Percentiles rank a stretch among this genome's conserved stretches.
phyloP scores from a whole-genome alignment of 1,140 invertebrate species.

The Nymphalis io region DNA sequence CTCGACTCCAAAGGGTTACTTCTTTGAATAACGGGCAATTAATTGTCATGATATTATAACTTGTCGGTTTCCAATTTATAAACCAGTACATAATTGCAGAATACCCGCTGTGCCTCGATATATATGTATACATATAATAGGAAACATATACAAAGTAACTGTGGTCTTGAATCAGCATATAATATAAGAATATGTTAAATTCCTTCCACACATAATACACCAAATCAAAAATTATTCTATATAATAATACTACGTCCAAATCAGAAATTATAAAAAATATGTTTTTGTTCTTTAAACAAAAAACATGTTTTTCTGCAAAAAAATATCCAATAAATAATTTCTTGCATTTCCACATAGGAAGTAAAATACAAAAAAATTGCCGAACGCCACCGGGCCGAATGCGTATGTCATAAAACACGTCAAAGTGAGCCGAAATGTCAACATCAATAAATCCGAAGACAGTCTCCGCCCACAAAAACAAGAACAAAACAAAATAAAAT shows the following conservation, averaged over 20 bases:
- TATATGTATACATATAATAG: neutral
- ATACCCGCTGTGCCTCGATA: slow-evolving; percentile 7
- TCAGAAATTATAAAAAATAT: neutral
- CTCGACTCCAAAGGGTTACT: slow-evolving; percentile 55
- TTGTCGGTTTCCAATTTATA: slow-evolving; percentile 33
- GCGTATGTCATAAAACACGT: slow-evolving; percentile 57
- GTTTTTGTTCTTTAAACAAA: neutral
- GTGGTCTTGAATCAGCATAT: neutral
- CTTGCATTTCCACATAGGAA: slow-evolving; percentile 22
- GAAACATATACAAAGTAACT: neutral
- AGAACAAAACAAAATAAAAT: slow-evolving; percentile 74
- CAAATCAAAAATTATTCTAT: too few species aligned
- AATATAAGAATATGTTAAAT: too few species aligned
- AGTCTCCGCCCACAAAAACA: slow-evolving; percentile 55
- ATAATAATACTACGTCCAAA: neutral
- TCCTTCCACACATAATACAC: too few species aligned
- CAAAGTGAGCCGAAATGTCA: slow-evolving; percentile 53
- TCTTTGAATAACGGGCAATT: slow-evolving; percentile 62
- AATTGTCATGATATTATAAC: slow-evolving; percentile 62
- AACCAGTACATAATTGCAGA: slow-evolving; percentile 19
- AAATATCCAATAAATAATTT: neutral
- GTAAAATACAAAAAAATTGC: slow-evolving; percentile 20
- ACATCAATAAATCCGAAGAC: slow-evolving; percentile 57
- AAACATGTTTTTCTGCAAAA: too few species aligned
- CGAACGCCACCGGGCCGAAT: slow-evolving; percentile 40